Evolutionary conservation across 2,888 invertebrate species (phyloP).

Genomic region (Carpatolechia fugitivella): DNA sequence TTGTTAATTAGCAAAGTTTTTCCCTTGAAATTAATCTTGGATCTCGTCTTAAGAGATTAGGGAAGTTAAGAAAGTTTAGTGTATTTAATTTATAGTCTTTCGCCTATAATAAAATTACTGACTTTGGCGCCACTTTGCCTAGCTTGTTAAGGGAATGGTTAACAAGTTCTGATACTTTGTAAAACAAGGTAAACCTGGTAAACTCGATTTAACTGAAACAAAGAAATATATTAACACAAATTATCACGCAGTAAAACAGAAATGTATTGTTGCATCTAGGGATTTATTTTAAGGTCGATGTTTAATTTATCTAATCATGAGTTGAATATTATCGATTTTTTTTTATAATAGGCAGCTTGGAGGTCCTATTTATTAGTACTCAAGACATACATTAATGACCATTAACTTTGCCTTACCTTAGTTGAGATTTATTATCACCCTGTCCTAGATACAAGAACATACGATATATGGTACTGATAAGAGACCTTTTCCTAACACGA

Average conservation of each 20-base stretch:
- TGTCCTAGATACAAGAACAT: background rate
- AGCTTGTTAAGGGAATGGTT: conserved; percentile 27
- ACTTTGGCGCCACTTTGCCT: conserved; percentile 13
- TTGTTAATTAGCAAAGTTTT: conserved; percentile 19
- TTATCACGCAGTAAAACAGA: no score
- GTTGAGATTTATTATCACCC: background rate
- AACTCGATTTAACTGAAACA: no score
- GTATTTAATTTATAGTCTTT: conserved; percentile 25
- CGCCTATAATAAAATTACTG: conserved; percentile 23
- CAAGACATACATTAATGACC: background rate
- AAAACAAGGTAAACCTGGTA: no score
- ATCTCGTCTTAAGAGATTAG: conserved; percentile 22
- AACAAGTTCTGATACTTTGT: background rate
- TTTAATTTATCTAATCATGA: no score
- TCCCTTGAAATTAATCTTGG: conserved; percentile 6
- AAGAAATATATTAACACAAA: no score
- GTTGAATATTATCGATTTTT: no score
- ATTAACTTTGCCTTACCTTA: background rate
- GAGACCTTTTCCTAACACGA: conserved; percentile 2
- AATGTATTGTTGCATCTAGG: no score
- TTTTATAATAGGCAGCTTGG: no score
- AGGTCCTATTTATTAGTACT: background rate
- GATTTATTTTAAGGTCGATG: no score
- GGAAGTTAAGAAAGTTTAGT: conserved; percentile 24
- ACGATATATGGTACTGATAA: background rate